These are phyloP conservation scores for Boleophthalmus pectinirostris DNA, from an alignment of 2,113 vertebrate genomes.

Conservation along the genomic window DNA sequence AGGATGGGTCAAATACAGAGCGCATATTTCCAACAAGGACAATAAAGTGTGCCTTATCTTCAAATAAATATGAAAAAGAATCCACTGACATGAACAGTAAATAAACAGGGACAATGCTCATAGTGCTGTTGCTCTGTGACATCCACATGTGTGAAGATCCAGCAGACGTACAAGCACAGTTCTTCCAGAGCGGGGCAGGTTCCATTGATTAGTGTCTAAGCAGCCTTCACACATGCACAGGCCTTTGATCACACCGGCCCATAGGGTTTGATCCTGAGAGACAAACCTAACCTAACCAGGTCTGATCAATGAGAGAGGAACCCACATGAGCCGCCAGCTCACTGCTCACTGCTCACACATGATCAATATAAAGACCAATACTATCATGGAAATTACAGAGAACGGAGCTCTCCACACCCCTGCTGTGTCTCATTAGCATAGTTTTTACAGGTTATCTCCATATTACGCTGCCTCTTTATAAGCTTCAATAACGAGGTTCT, in stretches of 20 bases:
- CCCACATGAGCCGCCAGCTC: conserved; percentile 1
- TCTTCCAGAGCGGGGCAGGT: neutral
- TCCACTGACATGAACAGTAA: neutral
- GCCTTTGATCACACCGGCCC: conserved; percentile 2
- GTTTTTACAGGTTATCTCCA: neutral
- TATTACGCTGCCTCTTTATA: too few species aligned
- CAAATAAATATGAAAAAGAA: neutral
- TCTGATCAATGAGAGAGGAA: conserved; percentile 36
- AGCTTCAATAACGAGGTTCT: too few species aligned
- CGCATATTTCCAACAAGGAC: too few species aligned
- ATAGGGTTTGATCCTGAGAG: conserved; percentile 3
- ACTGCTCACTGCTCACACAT: neutral
- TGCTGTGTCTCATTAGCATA: neutral
- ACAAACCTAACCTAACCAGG: conserved; percentile 4
- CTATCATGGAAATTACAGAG: neutral
- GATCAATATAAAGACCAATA: neutral
- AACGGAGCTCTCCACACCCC: neutral
- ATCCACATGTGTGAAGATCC: neutral
- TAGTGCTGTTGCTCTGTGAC: neutral
- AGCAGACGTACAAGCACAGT: neutral
- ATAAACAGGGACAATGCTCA: neutral
- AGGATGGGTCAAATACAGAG: too few species aligned
- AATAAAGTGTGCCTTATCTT: too few species aligned
- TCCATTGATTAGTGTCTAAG: conserved; percentile 6
- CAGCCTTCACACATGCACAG: neutral